Base-by-base conservation (phyloP, 1,140 invertebrate species). In the Luehdorfia chinensis region DNA sequence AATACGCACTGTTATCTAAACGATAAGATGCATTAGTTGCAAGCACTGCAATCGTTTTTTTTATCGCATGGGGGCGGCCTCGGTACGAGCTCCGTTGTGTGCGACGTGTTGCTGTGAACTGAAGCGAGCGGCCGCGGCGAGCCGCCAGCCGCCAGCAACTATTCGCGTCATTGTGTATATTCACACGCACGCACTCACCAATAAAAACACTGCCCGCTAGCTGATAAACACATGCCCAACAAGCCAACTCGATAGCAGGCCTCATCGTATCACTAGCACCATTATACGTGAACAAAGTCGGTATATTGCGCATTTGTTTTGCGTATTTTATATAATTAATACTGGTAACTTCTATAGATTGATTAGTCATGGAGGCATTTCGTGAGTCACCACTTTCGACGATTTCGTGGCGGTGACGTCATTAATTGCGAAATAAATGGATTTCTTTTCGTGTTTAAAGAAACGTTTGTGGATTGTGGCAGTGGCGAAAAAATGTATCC, bases 111-210 rank as follows among this genome's bases (percentile, higher is more conserved):
- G 60, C 47, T 64, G 67, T 71, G 52, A 66, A 80, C 81, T 79
- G 76, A 74, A 51, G 47, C 56, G 59, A 36, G 49, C 18, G 36
- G 28, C n/a, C 43, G 41, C 41, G 39, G 33, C 33, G 13, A 41
- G 49, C 47, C 48, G 39, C 46, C 33, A 47, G 51, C 53, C 55
- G 59, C 69, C 62, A 71, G 67, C 71, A 72, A 66, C 64, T 75
- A 78, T 81, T 78, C 75, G 75, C 80, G 77, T 83, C 76, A 80
- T 66, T 64, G 58, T 63, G 58, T 66, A 70, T 68, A 77, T 27
- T 27, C 71, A 78, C 76, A 64, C 64, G 66, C 66, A 80, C 78
- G 75, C 77, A 81, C 70, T 73, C 67, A 73, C 68, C 63, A 77
- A 74, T 69, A 81, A 75, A 78, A 81, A 79, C 73, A 71, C 66